Conservation (phyloP, 2,113 vertebrate species). For the Sisor rabdophorus region DNA sequence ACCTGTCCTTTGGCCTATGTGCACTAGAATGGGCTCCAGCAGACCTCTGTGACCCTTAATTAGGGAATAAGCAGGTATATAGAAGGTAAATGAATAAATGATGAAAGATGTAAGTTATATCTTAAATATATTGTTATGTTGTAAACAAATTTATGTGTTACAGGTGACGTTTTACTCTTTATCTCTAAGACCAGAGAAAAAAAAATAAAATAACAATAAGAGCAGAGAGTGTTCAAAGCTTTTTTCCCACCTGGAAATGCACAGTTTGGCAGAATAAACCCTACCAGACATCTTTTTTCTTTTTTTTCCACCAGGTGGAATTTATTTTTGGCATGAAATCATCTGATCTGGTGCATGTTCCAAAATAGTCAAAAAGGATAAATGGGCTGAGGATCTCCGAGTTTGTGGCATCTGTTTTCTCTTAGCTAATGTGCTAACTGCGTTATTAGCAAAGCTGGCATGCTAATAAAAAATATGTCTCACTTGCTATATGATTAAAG, state of each 20-base stretch:
- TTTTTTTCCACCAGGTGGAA: slow-evolving; percentile 33
- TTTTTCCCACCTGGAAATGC: slow-evolving; percentile 47
- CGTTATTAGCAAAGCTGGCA: background rate
- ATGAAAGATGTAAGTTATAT: background rate
- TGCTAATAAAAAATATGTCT: background rate
- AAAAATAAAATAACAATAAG: slow-evolving; percentile 1
- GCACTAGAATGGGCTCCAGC: too few relatives aligned
- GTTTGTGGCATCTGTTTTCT: background rate
- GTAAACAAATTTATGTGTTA: background rate
- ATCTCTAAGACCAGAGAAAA: slow-evolving; percentile 14
- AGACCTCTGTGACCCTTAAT: too few relatives aligned
- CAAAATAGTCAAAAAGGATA: background rate
- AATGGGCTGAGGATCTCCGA: background rate
- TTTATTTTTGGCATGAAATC: slow-evolving; percentile 36
- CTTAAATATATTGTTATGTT: background rate
- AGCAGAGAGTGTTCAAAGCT: slow-evolving; percentile 23
- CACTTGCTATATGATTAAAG: background rate
- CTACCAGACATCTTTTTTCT: slow-evolving; percentile 47
- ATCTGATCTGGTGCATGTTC: background rate
- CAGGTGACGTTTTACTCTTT: slow-evolving; percentile 18
- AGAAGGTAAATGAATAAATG: background rate
- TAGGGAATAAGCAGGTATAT: too few relatives aligned
- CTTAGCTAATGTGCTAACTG: background rate
- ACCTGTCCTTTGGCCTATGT: too few relatives aligned
- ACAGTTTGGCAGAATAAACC: slow-evolving; percentile 45